Percentiles rank a stretch among this genome's conserved stretches.
Conservation (phyloP, 2,888 invertebrate genomes). For the Isoperla grammatica region DNA sequence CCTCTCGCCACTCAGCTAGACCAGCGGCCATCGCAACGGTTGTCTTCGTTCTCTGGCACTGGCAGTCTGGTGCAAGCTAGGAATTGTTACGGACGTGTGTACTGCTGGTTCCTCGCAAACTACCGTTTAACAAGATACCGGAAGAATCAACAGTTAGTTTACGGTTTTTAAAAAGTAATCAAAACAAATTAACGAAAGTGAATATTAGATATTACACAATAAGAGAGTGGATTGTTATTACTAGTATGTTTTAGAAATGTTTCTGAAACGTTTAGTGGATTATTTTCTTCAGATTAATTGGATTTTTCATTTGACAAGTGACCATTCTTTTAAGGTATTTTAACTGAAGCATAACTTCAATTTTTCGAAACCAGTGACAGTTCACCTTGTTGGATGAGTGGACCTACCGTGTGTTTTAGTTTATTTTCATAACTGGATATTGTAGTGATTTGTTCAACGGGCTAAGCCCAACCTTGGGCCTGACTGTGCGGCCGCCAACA, state of each 20-base stretch:
- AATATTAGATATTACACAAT: background rate
- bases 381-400: too few relatives aligned
- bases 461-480: too few relatives aligned
- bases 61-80: background rate
- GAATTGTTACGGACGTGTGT: background rate
- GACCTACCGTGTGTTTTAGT: background rate
- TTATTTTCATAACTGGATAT: background rate
- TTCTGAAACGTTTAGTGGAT: slow-evolving; percentile 7
- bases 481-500: too few relatives aligned
- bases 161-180: slow-evolving; percentile 6
- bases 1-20: background rate
- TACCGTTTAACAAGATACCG: slow-evolving; percentile 17
- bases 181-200: slow-evolving; percentile 10
- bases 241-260: slow-evolving; percentile 12
- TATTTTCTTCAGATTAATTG: slow-evolving; percentile 13
- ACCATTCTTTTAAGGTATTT: slow-evolving; percentile 9
- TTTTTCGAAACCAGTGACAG: too few relatives aligned
- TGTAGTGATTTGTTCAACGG: too few relatives aligned
- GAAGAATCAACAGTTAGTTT: slow-evolving; percentile 15
- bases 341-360: background rate
- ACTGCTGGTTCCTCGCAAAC: slow-evolving; percentile 1
- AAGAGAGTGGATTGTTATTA: slow-evolving; percentile 3
- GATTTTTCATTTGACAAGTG: slow-evolving; percentile 17
- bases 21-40: slow-evolving; percentile 43
- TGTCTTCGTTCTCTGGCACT: background rate